Conservation (phyloP, 92 coral and sea anemone species). For the Phenganax stokvisi region DNA sequence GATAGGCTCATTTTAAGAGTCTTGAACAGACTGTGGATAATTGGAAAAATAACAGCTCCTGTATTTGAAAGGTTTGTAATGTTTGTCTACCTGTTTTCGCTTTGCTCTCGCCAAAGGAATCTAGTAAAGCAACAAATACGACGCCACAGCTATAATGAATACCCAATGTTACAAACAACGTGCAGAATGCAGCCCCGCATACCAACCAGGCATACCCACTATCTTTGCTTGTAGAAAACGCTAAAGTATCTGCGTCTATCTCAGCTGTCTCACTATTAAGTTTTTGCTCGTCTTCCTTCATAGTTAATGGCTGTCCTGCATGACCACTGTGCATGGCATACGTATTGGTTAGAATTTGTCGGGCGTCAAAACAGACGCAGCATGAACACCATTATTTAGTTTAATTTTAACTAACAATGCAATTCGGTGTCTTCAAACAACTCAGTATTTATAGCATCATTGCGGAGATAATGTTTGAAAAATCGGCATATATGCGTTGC, state of each 20-base stretch:
- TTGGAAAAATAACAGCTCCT: not conserved
- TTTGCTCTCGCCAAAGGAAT: constrained; percentile 71
- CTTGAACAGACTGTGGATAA: no score
- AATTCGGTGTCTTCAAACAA: no score
- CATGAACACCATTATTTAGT: no score
- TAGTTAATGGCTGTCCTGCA: not conserved
- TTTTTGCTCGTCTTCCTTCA: not conserved
- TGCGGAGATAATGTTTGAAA: no score
- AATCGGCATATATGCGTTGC: no score
- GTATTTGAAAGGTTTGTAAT: not conserved
- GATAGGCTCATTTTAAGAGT: no score
- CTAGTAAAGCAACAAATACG: constrained; percentile 72
- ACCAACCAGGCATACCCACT: constrained; percentile 85
- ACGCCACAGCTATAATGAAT: constrained; percentile 89
- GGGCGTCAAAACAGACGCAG: no score
- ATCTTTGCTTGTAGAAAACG: constrained; percentile 47
- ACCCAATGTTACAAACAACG: constrained; percentile 78
- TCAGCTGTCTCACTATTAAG: not conserved
- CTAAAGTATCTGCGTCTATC: not conserved
- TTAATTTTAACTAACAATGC: no score
- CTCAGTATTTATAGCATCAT: no score
- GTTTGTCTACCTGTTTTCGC: constrained; percentile 64
- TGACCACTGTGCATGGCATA: no score
- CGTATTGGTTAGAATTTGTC: no score
- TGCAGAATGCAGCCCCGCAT: constrained; percentile 87